A percentile compares a stretch with the other conserved stretches of the same genome.
Conservation (phyloP, 2,797 vertebrate genomes). For the Micromesistius poutassou region DNA sequence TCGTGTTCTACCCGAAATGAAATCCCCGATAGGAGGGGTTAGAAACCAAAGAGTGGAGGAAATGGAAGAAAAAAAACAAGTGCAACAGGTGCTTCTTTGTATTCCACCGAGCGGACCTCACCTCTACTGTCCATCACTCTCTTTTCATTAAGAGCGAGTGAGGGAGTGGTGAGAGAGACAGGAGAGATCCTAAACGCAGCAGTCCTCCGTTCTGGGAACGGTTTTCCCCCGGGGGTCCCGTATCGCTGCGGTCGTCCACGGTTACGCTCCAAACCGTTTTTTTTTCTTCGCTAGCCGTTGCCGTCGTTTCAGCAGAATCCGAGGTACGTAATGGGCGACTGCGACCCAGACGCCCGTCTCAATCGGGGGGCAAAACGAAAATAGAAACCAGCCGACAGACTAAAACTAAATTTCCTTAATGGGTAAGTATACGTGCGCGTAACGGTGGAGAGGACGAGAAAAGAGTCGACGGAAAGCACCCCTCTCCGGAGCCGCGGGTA, state of each 20-base stretch:
- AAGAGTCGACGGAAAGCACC: not conserved
- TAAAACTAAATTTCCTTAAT: not conserved
- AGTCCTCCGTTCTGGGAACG: not conserved
- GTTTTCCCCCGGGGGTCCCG: not conserved
- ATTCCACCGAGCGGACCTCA: not conserved
- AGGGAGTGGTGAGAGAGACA: not conserved
- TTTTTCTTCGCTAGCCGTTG: too few relatives aligned
- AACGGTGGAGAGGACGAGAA: not conserved
- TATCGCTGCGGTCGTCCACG: too few relatives aligned
- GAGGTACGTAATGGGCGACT: not conserved
- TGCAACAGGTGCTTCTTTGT: constrained; percentile 37
- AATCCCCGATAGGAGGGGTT: not conserved
- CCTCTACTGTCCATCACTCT: constrained; percentile 25
- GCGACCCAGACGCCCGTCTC: too few relatives aligned
- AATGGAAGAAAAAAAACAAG: constrained; percentile 3
- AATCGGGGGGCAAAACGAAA: not conserved
- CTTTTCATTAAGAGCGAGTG: constrained; percentile 28
- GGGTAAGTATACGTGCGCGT: not conserved
- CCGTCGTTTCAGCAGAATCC: too few relatives aligned
- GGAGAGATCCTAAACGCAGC: not conserved
- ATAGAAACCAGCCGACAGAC: not conserved
- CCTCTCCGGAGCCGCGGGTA: not conserved
- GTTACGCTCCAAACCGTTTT: too few relatives aligned
- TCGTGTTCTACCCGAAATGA: not conserved
- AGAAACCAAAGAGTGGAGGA: not conserved